A percentile compares a stretch with the other conserved stretches of the same genome.
Evolutionary conservation across 2,797 vertebrate species (phyloP).

Genomic region (Columba guinea): DNA sequence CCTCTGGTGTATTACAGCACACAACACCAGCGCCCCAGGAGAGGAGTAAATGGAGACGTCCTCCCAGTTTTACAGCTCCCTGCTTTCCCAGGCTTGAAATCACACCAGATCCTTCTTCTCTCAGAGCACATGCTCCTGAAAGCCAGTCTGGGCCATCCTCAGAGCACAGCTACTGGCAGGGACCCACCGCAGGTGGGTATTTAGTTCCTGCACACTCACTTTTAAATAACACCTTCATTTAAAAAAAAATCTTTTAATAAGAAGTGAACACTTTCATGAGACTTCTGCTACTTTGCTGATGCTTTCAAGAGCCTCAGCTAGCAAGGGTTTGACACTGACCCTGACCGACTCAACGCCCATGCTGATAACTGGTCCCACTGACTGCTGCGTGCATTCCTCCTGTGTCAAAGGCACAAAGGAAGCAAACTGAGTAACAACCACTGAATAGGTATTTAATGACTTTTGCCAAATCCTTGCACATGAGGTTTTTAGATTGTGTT

Average conservation of each 20-base stretch:
- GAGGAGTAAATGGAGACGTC: neutral
- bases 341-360: neutral
- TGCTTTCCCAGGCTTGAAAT: neutral
- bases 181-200: fast-evolving
- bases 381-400: fast-evolving
- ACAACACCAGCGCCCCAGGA: fast-evolving
- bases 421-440: neutral
- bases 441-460: neutral
- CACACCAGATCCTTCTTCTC: neutral
- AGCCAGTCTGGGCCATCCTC: fast-evolving
- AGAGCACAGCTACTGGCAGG: neutral
- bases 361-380: fast-evolving
- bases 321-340: neutral
- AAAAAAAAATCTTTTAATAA: neutral
- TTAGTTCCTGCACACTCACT: neutral
- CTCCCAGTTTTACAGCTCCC: neutral
- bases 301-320: neutral
- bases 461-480: neutral
- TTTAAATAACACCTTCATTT: neutral
- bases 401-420: neutral
- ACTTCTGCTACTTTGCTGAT: neutral
- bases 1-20: neutral
- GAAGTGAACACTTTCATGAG: neutral
- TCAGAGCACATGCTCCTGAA: fast-evolving
- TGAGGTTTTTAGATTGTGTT: neutral